Evolutionary conservation across 1,140 invertebrate genomes (phyloP).

Genomic region (Chrysopa pallens): DNA sequence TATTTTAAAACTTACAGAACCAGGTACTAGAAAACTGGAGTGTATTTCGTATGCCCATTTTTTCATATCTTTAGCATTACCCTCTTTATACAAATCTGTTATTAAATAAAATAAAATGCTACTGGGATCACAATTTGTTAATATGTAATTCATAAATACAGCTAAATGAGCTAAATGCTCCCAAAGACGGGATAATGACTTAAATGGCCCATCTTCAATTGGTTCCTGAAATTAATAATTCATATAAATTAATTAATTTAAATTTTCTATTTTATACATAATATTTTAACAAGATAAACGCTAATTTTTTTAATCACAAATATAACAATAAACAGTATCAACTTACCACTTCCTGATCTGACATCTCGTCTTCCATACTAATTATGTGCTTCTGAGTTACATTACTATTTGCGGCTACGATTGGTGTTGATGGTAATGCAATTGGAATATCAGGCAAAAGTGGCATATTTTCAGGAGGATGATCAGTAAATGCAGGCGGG

Average conservation of each 20-base stretch:
- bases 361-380: conserved; percentile 87
- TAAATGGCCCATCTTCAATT: conserved; percentile 61
- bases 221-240: conserved; percentile 26
- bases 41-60: conserved; percentile 98
- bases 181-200: conserved; percentile 48
- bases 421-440: conserved; percentile 13
- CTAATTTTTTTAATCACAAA: conserved; percentile 1
- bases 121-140: conserved; percentile 70
- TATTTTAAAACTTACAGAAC: conserved; percentile 39
- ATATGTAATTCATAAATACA: conserved; percentile 76
- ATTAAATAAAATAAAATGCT: conserved; percentile 76
- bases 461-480: conserved; percentile 1
- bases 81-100: conserved; percentile 68
- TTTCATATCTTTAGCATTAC: conserved; percentile 71
- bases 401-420: conserved; percentile 17
- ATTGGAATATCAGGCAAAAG: background rate
- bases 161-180: conserved; percentile 58
- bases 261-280: conserved; percentile 1
- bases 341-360: conserved; percentile 59
- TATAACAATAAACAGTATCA: conserved; percentile 6
- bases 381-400: conserved; percentile 59
- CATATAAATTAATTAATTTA: conserved; percentile 5
- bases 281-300: conserved; percentile 2
- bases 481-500: background rate
- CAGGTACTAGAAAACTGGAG: conserved; percentile 85